Evolutionary conservation across 2,888 invertebrate species (phyloP), one percentile per base, ranked within the genome.

Genomic region (Conus canariensis): DNA sequence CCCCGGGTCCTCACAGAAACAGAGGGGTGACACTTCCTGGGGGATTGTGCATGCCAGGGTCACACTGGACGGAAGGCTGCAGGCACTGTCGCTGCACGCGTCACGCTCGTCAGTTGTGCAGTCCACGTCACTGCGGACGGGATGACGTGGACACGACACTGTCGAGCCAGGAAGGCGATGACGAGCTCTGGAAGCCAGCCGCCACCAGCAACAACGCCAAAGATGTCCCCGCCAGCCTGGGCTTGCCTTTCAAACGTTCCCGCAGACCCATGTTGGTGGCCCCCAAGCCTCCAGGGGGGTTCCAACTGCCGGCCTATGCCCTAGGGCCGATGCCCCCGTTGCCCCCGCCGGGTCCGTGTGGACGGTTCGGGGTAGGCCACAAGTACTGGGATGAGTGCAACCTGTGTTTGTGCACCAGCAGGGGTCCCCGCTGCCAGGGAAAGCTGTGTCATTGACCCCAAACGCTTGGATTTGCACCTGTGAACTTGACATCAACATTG

Each of bases 311-410:
- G 6, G 88, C 88, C 30, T 85, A 89, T 58, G 45, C 14, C 58
- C 45, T 19, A 9, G 45, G 56, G 45, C 7, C 64, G 16, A 64
- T 6, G 7, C n/a, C n/a, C n/a, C 77, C 77, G 16, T 19, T 67
- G 0, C 77, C n/a, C 8, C 83, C 88, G 30, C 56, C 22, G 30
- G 1, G 30, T 14, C 86, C 45, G 14, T 91, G 91, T 60, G 89
- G 89, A 2, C 67, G 67, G 5, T 82, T 88, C 64, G n/a, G 74
- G 8, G 82, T 86, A 5, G 90, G 90, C 16, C 74, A 88, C 19
- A 85, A 45, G 58, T 91, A 86, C 60, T 90, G 89, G 90, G 67
- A 88, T 1, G 88, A 90, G n/a, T 91, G 91, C 83, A 91, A 91
- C 74, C 64, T 88, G 59, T 91, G 91, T 82, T 5, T 89, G 25